phyloP scores from a whole-genome alignment of 35 echinoderm and acorn worm species.

The Holothuria glaberrima region DNA sequence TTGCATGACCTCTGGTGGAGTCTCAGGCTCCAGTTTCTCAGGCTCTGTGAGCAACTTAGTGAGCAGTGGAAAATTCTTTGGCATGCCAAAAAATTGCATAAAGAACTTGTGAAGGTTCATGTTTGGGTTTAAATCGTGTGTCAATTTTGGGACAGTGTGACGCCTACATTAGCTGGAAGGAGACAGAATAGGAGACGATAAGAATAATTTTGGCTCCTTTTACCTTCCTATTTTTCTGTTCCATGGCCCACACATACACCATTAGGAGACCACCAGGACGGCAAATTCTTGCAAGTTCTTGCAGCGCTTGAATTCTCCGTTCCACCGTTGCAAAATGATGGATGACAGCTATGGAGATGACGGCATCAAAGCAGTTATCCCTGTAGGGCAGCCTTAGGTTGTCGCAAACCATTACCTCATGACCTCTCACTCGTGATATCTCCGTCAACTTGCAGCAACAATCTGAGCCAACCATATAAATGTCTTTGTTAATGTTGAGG shows the following conservation, averaged over 20 bases:
- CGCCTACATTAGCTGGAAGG: too few species aligned
- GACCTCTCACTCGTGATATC: constrained; percentile 67
- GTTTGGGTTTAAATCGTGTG: too few species aligned
- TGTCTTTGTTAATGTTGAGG: constrained; percentile 80
- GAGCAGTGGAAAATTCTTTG: too few species aligned
- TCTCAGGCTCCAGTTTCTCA: too few species aligned
- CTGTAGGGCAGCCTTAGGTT: constrained; percentile 95
- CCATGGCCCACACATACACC: constrained; percentile 98
- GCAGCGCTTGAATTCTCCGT: constrained; percentile 74
- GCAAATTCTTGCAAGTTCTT: constrained; percentile 91
- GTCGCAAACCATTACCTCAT: constrained; percentile 92
- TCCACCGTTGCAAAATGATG: constrained; percentile 98
- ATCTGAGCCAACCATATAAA: constrained; percentile 90
- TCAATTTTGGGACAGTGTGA: too few species aligned
- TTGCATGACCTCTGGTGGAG: too few species aligned
- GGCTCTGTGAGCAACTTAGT: too few species aligned
- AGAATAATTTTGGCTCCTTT: background rate
- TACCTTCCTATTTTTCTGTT: constrained; percentile 98
- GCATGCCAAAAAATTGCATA: too few species aligned
- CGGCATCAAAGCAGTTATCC: constrained; percentile 93
- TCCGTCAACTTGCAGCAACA: constrained; percentile 80
- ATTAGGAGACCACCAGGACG: constrained; percentile 95
- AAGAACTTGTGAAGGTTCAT: too few species aligned
- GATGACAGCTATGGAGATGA: constrained; percentile 99
- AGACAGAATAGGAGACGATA: background rate